A percentile compares a stretch with the other conserved stretches of the same genome.
Conservation (phyloP, 2,797 vertebrate genomes). For the Schizothorax lantsangensis region DNA sequence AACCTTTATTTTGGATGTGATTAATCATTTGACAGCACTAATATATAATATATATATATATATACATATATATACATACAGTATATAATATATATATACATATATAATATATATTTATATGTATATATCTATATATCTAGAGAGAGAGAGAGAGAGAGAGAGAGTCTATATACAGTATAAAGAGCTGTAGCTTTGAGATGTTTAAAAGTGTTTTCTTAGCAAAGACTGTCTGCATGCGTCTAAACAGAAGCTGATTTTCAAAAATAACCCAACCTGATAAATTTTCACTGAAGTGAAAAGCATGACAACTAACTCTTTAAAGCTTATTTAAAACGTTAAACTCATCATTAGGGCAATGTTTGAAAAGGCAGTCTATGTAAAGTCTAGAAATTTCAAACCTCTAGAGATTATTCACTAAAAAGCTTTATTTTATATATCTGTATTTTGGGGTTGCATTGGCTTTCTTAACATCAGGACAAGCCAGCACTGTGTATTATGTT, state of each 20-base stretch:
- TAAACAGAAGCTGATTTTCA: background rate
- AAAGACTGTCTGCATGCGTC: background rate
- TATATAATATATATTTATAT: no score
- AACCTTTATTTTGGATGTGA: no score
- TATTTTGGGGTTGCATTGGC: conserved; percentile 19
- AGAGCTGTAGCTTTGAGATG: background rate
- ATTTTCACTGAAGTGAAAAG: background rate
- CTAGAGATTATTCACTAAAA: conserved; percentile 6
- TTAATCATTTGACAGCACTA: no score
- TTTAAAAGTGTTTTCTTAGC: background rate
- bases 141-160: no score
- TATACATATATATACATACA: no score
- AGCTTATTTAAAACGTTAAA: background rate
- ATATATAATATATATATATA: no score
- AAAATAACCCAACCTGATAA: background rate
- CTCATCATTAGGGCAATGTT: background rate
- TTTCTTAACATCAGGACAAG: conserved; percentile 37
- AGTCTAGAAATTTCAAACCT: background rate
- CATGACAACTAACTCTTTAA: background rate
- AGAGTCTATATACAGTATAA: background rate
- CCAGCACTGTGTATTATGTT: conserved; percentile 39
- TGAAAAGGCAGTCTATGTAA: background rate
- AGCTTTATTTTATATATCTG: conserved; percentile 20
- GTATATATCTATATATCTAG: no score
- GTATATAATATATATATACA: no score